Base-by-base conservation (phyloP, 2,888 invertebrate species). In the Drosophila neoperkinsi region DNA sequence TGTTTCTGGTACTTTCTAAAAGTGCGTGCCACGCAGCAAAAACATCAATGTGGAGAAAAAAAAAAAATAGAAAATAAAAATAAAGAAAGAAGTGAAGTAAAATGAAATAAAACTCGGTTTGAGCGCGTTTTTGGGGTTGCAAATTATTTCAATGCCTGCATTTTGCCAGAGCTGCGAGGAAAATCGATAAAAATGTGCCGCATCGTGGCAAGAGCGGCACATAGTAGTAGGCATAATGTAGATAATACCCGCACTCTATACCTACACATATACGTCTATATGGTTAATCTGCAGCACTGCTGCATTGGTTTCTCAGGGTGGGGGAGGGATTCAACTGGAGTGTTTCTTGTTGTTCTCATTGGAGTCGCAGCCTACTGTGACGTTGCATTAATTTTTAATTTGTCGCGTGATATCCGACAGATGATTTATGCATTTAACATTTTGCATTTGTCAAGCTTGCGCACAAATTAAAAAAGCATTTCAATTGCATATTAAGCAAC, bases 151-250 rank as follows among this genome's bases (percentile, higher is more conserved):
- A 66, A 31, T 77, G 81, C 79, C 81, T 87, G 85, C 85, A 87
- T 82, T 81, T 66, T 57, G 69, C 49, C 43, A 64, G 72, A 57
- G 70, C 63, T 65, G 72, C 38, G 70, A 75, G 72, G 75, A 86
- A 86, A 86, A 86, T 86, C 85, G 83, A 86, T 86, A 86, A 87
- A 87, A 87, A 82, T 84, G 76, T 84, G 77, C 82, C 82, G 73
- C 67, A 69, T 56, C 60, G 58, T 58, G 58, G 52, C 38, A 18
- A 52, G 52, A 33, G 33, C 16, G 52, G 55, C 55, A 55, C 18
- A 36, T 36, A 28, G 36, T 30, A 25, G 34, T 31, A 49, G 34
- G 49, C 62, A 38, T 36, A 30, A n/a, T 55, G 25, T 57, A 77
- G 71, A 71, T 66, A 68, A 62, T 76, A 63, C 73, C 77, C 77